Base-by-base conservation (phyloP, 2,113 vertebrate genomes). In the Python bivittatus region DNA sequence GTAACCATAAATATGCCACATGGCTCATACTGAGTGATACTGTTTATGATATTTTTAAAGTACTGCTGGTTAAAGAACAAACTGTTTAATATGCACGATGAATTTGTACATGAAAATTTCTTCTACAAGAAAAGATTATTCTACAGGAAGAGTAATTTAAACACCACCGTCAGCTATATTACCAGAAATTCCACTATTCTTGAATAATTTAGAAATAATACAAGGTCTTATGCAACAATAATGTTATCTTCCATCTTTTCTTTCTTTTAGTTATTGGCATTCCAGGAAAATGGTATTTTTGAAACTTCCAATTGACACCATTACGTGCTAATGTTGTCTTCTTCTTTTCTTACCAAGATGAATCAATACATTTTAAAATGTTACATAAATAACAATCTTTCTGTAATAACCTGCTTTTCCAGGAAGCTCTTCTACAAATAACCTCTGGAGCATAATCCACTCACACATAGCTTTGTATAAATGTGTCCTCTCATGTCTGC, bases 351-450 rank as follows among this genome's bases (percentile, higher is more conserved):
- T 92, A 56, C 52, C 68, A 61, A 93, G 9, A 13, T 91, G 87
- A 94, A 58, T 54, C 13, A 25, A 94, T 0, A 86, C 38, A 15
- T 53, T 91, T 85, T 87, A 17, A 38, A 92, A 92, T 23, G 72
- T 52, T 86, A 83, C 84, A 92, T 10, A 92, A 90, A 44, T 15
- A 61, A 25, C 1, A 0, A 2, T 20, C 38, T 85, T 89, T 90
- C 58, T 64, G 54, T 88, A 93, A 91, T 84, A 88, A 84, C 33
- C 68, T 64, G 29, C 89, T 83, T 90, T 88, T 92, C 25, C n/a
- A 90, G 84, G 33, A 86, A 93, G 87, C 23, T 23, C 33, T 23
- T 17, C n/a, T 91, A 5, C 4, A 86, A 93, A 95, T 91, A 93
- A 20, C 61, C 56, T 1, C 53, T 88, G 54, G 86, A 86, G 1